A percentile compares a stretch with the other conserved stretches of the same genome.
Conservation (phyloP, 2,113 vertebrate species). For the Labrus mixtus region DNA sequence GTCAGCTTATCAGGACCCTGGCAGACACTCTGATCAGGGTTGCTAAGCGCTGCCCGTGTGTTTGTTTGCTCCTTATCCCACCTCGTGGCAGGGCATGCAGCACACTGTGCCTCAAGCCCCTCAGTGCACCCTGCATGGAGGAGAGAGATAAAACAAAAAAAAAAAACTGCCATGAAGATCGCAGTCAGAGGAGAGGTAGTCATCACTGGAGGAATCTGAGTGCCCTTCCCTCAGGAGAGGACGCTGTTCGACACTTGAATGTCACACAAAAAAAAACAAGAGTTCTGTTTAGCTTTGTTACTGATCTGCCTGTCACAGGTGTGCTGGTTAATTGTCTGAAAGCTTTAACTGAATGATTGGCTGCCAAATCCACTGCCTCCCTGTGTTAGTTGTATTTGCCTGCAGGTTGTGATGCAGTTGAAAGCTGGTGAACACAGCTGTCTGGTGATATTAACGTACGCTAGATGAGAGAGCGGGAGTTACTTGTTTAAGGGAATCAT, state of each 20-base stretch:
- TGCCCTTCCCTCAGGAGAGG: conserved; percentile 66
- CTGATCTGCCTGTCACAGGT: conserved; percentile 33
- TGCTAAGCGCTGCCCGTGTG: conserved; percentile 75
- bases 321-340: conserved; percentile 39
- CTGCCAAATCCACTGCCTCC: conserved; percentile 41
- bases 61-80: conserved; percentile 82
- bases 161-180: conserved; percentile 57
- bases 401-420: conserved; percentile 53
- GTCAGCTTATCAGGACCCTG: conserved; percentile 82
- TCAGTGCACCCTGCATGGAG: conserved; percentile 71
- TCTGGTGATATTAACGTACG: conserved; percentile 27
- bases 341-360: conserved; percentile 44
- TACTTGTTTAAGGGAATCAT: conserved; percentile 49
- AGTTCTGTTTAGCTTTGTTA: conserved; percentile 12
- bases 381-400: conserved; percentile 39
- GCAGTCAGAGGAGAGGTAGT: conserved; percentile 52
- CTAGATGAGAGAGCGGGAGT: conserved; percentile 6
- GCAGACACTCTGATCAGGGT: conserved; percentile 80
- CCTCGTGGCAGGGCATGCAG: conserved; percentile 65
- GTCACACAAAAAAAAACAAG: conserved; percentile 33
- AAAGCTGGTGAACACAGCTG: conserved; percentile 57
- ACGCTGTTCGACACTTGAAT: conserved; percentile 21
- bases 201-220: conserved; percentile 72
- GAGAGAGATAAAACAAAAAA: conserved; percentile 77
- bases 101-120: conserved; percentile 62